phyloP scores from a whole-genome alignment of 37 sponge, comb jelly and placozoan genomes.

The Mnemiopsis leidyi region DNA sequence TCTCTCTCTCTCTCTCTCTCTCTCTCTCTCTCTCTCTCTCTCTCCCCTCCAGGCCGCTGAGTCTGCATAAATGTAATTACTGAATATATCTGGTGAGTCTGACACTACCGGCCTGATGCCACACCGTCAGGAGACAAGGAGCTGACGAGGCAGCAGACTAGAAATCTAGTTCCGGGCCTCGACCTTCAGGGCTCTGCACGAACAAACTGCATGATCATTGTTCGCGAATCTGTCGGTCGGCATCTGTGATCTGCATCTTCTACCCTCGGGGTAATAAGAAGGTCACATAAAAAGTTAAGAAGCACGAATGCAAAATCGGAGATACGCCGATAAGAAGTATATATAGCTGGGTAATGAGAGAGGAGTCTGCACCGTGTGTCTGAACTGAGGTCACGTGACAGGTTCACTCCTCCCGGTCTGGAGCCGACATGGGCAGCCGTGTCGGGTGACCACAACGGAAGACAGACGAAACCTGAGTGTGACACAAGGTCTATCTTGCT shows the following conservation, averaged over 20 bases:
- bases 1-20: neutral
- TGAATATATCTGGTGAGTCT: neutral
- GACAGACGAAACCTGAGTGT: neutral
- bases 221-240: neutral
- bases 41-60: neutral
- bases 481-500: no score
- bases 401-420: neutral
- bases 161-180: neutral
- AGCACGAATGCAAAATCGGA: neutral
- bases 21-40: neutral
- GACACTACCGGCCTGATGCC: neutral
- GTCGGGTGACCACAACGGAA: neutral
- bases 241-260: no score
- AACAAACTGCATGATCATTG: neutral
- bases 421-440: neutral
- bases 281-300: neutral
- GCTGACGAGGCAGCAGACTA: no score
- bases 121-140: no score
- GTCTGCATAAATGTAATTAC: neutral
- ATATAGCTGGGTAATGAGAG: no score
- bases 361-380: neutral
- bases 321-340: neutral
- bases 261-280: no score
- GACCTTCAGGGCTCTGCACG: neutral
- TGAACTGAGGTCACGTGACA: neutral